Percentiles rank a stretch among this genome's conserved stretches.
Evolutionary conservation across 2,888 invertebrate genomes (phyloP).

Genomic region (Strigamia crassipes): DNA sequence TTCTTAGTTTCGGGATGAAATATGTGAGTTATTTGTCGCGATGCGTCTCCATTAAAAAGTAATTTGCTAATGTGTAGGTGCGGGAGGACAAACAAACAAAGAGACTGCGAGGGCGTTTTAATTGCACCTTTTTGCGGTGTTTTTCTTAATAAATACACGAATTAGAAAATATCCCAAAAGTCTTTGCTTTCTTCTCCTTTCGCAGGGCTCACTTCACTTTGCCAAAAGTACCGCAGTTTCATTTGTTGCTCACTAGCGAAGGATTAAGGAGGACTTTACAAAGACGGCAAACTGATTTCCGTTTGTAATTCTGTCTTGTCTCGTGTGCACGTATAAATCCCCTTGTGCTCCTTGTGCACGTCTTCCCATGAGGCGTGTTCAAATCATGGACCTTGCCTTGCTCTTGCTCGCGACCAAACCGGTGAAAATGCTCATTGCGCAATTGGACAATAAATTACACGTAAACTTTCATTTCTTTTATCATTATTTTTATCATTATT

Average conservation of each 20-base stretch:
- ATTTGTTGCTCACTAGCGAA: slow-evolving; percentile 8
- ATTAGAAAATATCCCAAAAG: slow-evolving; percentile 9
- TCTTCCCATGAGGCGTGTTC: slow-evolving; percentile 7
- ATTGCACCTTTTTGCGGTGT: slow-evolving; percentile 18
- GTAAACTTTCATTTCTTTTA: neutral
- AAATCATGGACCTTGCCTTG: neutral
- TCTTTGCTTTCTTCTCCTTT: neutral
- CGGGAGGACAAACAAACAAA: neutral
- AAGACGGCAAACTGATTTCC: slow-evolving; percentile 21
- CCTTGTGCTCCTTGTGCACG: slow-evolving; percentile 10
- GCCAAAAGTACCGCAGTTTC: slow-evolving; percentile 6
- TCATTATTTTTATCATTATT: neutral
- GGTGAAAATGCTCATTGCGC: neutral
- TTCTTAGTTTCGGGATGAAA: neutral
- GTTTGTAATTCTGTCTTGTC: slow-evolving; percentile 21
- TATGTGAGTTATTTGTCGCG: neutral
- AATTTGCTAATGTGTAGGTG: neutral
- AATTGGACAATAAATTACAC: neutral
- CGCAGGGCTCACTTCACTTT: neutral
- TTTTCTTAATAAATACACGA: slow-evolving; percentile 18
- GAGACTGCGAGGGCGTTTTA: neutral
- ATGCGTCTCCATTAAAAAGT: slow-evolving; percentile 13
- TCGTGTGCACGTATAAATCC: slow-evolving; percentile 11
- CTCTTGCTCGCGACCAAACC: neutral
- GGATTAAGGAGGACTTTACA: slow-evolving; percentile 21